Evolutionary conservation across 2,797 vertebrate species (phyloP).

Genomic region (Nyctibius grandis): DNA sequence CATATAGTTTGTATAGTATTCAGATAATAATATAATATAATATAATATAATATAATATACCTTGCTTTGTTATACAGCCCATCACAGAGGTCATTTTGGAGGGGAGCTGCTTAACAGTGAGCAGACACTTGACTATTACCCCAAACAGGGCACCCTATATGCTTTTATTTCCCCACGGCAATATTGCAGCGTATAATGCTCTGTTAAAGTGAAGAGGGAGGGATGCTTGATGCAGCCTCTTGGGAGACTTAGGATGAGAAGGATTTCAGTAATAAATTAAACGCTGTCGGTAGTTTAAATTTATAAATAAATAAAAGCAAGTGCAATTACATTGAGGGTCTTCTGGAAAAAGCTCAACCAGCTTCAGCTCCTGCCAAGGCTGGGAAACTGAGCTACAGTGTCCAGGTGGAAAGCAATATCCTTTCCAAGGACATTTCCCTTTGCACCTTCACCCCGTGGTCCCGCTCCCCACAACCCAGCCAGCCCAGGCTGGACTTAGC

Average conservation of each 20-base stretch:
- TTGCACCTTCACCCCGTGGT: fast-evolving
- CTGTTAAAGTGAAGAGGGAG: neutral
- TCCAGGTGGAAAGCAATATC: neutral
- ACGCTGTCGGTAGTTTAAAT: neutral
- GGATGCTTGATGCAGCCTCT: neutral
- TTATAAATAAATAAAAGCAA: neutral
- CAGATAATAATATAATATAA: neutral
- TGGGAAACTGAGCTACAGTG: neutral
- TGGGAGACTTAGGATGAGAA: neutral
- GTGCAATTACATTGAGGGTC: neutral
- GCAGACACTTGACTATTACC: neutral
- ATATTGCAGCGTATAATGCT: neutral
- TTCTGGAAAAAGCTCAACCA: neutral
- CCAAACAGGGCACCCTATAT: neutral
- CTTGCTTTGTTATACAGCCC: neutral
- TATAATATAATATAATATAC: neutral
- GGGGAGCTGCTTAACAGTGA: neutral
- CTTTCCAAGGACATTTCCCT: neutral
- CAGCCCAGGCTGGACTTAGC: neutral
- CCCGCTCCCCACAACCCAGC: fast-evolving
- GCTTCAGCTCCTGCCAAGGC: neutral
- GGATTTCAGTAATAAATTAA: neutral
- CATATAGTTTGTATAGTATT: neutral
- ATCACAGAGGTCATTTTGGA: neutral
- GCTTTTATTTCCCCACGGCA: neutral